Evolutionary conservation across 2,797 vertebrate species (phyloP).

Genomic region (Lithobates sylvaticus): DNA sequence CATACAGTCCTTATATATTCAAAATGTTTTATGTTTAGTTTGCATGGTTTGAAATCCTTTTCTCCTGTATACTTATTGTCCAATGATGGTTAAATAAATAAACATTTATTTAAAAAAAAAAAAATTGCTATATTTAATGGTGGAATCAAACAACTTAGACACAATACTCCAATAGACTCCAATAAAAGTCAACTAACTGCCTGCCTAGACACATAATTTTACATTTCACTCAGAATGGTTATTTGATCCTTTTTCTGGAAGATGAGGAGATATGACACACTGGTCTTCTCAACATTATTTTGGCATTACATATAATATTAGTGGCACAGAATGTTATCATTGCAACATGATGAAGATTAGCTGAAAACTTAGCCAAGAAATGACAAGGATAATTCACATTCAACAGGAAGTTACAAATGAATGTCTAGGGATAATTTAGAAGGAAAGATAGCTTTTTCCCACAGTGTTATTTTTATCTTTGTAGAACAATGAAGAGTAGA

Average conservation of each 20-base stretch:
- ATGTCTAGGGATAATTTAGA: constrained; percentile 43
- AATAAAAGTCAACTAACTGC: background rate
- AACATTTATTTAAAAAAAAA: too few relatives aligned
- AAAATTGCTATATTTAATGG: too few relatives aligned
- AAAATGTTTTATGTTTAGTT: too few relatives aligned
- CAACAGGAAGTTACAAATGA: constrained; percentile 54
- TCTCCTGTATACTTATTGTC: too few relatives aligned
- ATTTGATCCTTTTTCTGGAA: constrained; percentile 11
- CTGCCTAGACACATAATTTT: background rate
- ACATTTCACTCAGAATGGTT: background rate
- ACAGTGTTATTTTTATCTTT: constrained; percentile 49
- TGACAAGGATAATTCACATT: constrained; percentile 26
- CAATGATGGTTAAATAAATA: too few relatives aligned
- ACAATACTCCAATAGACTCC: background rate
- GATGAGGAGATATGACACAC: constrained; percentile 21
- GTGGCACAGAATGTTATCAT: constrained; percentile 24
- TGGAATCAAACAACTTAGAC: background rate
- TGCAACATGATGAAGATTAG: constrained; percentile 7
- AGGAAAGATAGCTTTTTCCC: constrained; percentile 42
- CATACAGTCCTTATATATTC: too few relatives aligned
- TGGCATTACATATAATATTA: constrained; percentile 31
- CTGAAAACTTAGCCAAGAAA: constrained; percentile 20
- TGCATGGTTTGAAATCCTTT: too few relatives aligned
- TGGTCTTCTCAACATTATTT: constrained; percentile 12
- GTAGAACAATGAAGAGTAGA: constrained; percentile 27